Conservation (phyloP, 1,140 invertebrate species). For the Drosophila chauvacae region DNA sequence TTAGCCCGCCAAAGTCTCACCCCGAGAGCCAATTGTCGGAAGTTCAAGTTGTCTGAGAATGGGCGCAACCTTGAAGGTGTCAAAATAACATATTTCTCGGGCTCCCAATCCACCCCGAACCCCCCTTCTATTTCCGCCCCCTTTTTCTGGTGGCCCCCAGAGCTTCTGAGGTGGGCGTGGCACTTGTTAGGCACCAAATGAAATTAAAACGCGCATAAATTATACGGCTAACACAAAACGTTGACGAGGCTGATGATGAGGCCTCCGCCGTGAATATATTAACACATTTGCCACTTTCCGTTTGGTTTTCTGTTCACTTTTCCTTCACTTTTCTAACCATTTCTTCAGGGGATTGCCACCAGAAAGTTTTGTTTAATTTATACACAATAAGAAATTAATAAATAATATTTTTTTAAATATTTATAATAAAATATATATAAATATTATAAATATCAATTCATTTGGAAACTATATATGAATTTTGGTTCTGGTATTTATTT, state of each 20-base stretch:
- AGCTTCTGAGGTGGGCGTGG: conserved; percentile 56
- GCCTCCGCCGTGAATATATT: conserved; percentile 72
- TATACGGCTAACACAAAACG: conserved; percentile 60
- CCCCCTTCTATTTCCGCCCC: conserved; percentile 1
- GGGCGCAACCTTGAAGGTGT: conserved; percentile 79
- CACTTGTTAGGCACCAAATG: conserved; percentile 74
- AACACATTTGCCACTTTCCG: conserved; percentile 65
- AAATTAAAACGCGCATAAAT: conserved; percentile 82
- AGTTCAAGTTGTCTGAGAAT: conserved; percentile 28
- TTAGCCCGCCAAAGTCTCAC: not conserved
- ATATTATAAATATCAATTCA: not conserved
- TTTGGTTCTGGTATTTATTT: not conserved
- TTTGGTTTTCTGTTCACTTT: conserved; percentile 36
- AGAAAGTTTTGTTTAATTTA: conserved; percentile 46
- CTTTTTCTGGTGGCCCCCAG: conserved; percentile 2
- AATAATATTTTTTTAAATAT: not conserved
- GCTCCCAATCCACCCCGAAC: not conserved
- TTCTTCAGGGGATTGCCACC: not conserved
- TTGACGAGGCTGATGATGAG: conserved; percentile 35
- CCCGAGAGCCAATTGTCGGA: conserved; percentile 18
- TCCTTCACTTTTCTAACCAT: conserved; percentile 3
- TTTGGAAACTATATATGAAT: not conserved
- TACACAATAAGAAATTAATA: not conserved
- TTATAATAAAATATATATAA: not conserved
- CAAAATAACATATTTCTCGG: conserved; percentile 77